Percentiles rank a stretch among this genome's conserved stretches.
These are phyloP conservation scores for Endotricha flammealis DNA, from an alignment of 2,888 invertebrate genomes.

Conservation along the genomic window DNA sequence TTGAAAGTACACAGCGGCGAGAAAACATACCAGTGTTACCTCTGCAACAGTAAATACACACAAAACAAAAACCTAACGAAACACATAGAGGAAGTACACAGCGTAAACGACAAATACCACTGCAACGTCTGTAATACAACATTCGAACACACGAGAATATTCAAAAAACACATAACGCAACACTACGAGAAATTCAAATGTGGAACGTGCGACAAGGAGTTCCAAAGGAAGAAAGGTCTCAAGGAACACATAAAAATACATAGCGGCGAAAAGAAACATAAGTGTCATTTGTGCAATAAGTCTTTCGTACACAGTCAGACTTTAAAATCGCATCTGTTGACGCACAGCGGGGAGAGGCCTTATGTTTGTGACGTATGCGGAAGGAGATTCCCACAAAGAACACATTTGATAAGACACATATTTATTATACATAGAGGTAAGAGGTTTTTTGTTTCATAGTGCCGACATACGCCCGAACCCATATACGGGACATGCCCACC, in stretches of 20 bases:
- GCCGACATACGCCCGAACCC: too few species aligned
- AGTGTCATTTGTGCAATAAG: slow-evolving; percentile 49
- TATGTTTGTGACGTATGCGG: slow-evolving; percentile 65
- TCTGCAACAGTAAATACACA: slow-evolving; percentile 44
- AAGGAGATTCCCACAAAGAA: slow-evolving; percentile 52
- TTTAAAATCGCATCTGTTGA: slow-evolving; percentile 58
- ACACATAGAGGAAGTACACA: slow-evolving; percentile 45
- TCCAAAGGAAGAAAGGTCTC: slow-evolving; percentile 53
- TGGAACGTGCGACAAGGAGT: slow-evolving; percentile 47
- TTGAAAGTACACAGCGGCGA: slow-evolving; percentile 42
- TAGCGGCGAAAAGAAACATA: slow-evolving; percentile 51
- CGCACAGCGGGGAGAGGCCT: slow-evolving; percentile 60
- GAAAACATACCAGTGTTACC: slow-evolving; percentile 44
- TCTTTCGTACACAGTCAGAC: slow-evolving; percentile 62
- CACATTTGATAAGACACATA: slow-evolving; percentile 62
- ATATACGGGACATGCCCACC: too few species aligned
- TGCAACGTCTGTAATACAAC: slow-evolving; percentile 47
- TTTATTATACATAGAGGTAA: slow-evolving; percentile 61
- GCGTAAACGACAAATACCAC: slow-evolving; percentile 34
- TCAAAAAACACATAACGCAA: slow-evolving; percentile 50
- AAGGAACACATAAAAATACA: slow-evolving; percentile 64
- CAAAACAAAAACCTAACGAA: slow-evolving; percentile 52
- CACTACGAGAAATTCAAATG: slow-evolving; percentile 60
- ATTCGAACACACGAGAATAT: slow-evolving; percentile 42
- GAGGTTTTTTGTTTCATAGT: too few species aligned